These are phyloP conservation scores for Allygus modestus DNA, from an alignment of 2,888 invertebrate species.

Conservation along the genomic window DNA sequence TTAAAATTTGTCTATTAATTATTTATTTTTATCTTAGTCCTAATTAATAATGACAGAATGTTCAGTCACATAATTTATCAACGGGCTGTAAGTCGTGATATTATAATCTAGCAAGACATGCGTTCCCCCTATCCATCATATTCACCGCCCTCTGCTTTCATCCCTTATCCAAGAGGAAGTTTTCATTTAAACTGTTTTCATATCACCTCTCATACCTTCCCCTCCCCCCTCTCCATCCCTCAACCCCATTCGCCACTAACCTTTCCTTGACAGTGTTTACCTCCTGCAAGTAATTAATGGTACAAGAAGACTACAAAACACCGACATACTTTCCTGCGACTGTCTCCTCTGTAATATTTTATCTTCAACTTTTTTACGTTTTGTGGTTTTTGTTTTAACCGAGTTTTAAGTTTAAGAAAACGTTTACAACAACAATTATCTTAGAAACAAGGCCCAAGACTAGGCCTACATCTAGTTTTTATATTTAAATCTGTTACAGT, in stretches of 20 bases:
- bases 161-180: constrained; percentile 51
- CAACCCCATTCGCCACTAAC: too few relatives aligned
- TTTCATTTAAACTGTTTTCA: constrained; percentile 64
- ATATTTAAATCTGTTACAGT: too few relatives aligned
- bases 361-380: neutral
- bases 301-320: constrained; percentile 1
- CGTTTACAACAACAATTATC: too few relatives aligned
- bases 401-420: too few relatives aligned
- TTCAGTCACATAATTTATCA: constrained; percentile 46
- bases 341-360: neutral
- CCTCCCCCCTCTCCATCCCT: constrained; percentile 60
- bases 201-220: constrained; percentile 64
- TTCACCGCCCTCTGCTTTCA: constrained; percentile 71
- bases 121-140: constrained; percentile 34
- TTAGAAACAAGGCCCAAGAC: too few relatives aligned
- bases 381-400: neutral
- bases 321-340: neutral
- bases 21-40: too few relatives aligned
- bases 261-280: constrained; percentile 53
- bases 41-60: neutral
- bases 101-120: constrained; percentile 47
- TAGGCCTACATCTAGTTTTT: too few relatives aligned
- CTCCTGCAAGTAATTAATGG: constrained; percentile 54
- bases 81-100: constrained; percentile 12
- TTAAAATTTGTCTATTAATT: too few relatives aligned